Conservation (phyloP, 2,888 invertebrate species). For the Melieria omissa region DNA sequence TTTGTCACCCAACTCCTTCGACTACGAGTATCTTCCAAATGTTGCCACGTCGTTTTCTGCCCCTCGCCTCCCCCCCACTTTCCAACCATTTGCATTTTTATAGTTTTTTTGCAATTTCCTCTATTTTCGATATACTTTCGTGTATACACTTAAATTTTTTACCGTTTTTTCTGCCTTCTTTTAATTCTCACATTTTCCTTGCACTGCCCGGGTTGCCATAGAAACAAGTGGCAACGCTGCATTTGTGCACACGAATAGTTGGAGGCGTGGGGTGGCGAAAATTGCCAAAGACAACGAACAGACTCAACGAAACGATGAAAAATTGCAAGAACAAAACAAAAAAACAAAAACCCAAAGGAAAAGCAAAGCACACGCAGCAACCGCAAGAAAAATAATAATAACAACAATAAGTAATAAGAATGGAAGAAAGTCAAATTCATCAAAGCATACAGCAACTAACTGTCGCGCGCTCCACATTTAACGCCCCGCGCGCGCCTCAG, state of each 20-base stretch:
- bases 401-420: constrained; percentile 11
- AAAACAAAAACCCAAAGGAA: too few relatives aligned
- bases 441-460: constrained; percentile 40
- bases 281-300: too few relatives aligned
- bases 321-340: neutral
- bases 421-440: constrained; percentile 41
- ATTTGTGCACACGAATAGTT: too few relatives aligned
- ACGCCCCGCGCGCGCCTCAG: neutral
- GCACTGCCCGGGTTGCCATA: too few relatives aligned
- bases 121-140: constrained; percentile 4
- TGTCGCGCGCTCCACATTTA: constrained; percentile 32
- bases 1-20: neutral
- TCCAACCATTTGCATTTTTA: neutral
- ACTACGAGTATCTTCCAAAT: neutral
- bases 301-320: neutral
- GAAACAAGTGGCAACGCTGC: too few relatives aligned
- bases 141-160: constrained; percentile 1
- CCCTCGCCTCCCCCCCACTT: neutral
- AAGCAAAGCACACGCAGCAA: too few relatives aligned
- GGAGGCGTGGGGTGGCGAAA: too few relatives aligned
- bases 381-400: too few relatives aligned
- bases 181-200: constrained; percentile 12
- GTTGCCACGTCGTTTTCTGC: too few relatives aligned
- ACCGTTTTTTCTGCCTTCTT: neutral
- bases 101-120: neutral